Evolutionary conservation across 2,113 vertebrate genomes (phyloP), one percentile per base, ranked within the genome.

Genomic region (Ochotona princeps): DNA sequence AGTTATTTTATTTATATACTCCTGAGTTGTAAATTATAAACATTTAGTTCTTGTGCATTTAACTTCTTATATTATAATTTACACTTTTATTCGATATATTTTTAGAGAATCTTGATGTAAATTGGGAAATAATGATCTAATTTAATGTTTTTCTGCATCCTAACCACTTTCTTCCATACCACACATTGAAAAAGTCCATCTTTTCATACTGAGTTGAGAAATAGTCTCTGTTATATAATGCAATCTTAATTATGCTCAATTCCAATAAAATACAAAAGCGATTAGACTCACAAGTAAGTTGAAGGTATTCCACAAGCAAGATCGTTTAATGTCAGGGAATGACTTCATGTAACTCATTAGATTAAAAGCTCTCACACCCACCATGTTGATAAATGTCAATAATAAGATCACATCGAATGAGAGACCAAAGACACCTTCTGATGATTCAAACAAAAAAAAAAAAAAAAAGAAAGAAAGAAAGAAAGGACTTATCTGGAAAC

Each of bases 371-470:
- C 54, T 87, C 69, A 63, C 47, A 69, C 20, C 13, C 38, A 66
- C 60, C 13, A 20, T 76, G 61, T 49, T 89, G 83, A 93, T 88
- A 95, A 72, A 95, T 78, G 87, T 72, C 84, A 83, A 86, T 91
- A 89, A 49, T 75, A 87, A 72, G 72, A 83, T 83, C 23, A 21
- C 92, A 92, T 80, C 86, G 91, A 80, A 91, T 80, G 47, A 76
- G 54, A 87, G 75, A 90, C 85, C 57, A 90, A 84, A 91, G 94
- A 74, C 84, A 84, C 75, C 44, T 88, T 47, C 69, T 89, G 95
- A 94, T 95, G 94, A 97, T 91, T 97, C 92, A 96, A 94, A 81
- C 94, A 93, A 75, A 66, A 44, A 44, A 81, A 95, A 93, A 75
- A 66, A 44, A 44, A 44, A 81, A 95, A 93, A 75, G 66, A 96